phyloP scores from a whole-genome alignment of 2,888 invertebrate species.

The Dryadula phaetusa region DNA sequence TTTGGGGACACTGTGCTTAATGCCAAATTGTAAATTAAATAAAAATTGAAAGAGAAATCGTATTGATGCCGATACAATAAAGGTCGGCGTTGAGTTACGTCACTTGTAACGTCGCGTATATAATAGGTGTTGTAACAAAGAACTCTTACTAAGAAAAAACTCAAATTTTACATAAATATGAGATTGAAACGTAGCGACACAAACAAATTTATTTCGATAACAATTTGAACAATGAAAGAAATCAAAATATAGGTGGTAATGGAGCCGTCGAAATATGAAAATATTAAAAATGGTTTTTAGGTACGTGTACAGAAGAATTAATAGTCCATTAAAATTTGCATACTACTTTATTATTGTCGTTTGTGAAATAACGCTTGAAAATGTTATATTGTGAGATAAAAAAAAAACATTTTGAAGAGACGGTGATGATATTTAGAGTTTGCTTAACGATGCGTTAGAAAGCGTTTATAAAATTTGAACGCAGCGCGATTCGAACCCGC shows the following conservation, averaged over 20 bases:
- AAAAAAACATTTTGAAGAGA: slow-evolving; percentile 17
- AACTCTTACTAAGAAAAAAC: too few species aligned
- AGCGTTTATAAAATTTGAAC: too few species aligned
- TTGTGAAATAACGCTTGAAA: slow-evolving; percentile 34
- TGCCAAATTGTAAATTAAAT: too few species aligned
- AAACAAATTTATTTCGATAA: too few species aligned
- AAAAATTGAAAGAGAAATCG: too few species aligned
- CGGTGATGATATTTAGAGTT: neutral
- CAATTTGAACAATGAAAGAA: neutral
- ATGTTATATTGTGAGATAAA: slow-evolving; percentile 17
- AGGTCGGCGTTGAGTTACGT: too few species aligned
- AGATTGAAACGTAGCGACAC: too few species aligned
- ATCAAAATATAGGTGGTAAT: slow-evolving; percentile 19
- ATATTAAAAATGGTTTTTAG: slow-evolving; percentile 19
- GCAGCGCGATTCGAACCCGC: too few species aligned
- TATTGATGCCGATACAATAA: too few species aligned
- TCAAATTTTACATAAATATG: neutral
- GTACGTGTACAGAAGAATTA: slow-evolving; percentile 45
- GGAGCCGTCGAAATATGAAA: slow-evolving; percentile 24
- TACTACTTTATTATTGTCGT: slow-evolving; percentile 52
- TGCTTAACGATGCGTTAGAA: neutral
- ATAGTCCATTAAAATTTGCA: slow-evolving; percentile 59
- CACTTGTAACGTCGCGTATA: too few species aligned
- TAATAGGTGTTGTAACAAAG: too few species aligned
- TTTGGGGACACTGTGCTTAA: too few species aligned